phyloP scores from a whole-genome alignment of 1,140 invertebrate genomes.

The Dinothrombium tinctorium region DNA sequence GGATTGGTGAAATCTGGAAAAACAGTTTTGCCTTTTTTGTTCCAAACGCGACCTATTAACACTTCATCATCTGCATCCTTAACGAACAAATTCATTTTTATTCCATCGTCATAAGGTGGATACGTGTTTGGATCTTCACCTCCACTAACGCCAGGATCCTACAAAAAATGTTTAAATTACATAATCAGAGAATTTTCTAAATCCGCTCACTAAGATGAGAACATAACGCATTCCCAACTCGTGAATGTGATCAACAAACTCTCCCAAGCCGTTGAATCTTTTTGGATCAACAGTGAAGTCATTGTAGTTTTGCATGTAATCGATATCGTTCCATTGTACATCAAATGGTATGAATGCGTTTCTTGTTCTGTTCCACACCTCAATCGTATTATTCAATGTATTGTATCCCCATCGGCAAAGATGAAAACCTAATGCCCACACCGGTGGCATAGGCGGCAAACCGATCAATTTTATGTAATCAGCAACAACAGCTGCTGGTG shows the following conservation, averaged over 20 bases:
- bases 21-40: constrained; percentile 21
- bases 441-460: constrained; percentile 22
- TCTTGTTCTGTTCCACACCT: constrained; percentile 19
- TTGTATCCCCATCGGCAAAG: constrained; percentile 41
- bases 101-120: neutral
- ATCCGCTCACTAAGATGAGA: constrained; percentile 8
- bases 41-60: neutral
- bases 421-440: constrained; percentile 26
- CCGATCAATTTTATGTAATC: constrained; percentile 24
- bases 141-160: neutral
- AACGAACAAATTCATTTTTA: constrained; percentile 3
- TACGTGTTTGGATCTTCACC: neutral
- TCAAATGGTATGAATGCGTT: constrained; percentile 22
- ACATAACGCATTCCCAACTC: constrained; percentile 21
- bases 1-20: constrained; percentile 71
- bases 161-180: no score
- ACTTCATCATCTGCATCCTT: neutral
- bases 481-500: constrained; percentile 29
- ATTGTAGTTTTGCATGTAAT: constrained; percentile 21
- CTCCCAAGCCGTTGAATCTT: constrained; percentile 20
- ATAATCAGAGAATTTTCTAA: no score
- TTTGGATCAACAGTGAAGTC: constrained; percentile 24
- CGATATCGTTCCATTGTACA: constrained; percentile 24
- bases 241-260: constrained; percentile 22
- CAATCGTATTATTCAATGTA: constrained; percentile 35